Evolutionary conservation across 1,140 invertebrate genomes (phyloP).

Genomic region (Periplaneta americana): DNA sequence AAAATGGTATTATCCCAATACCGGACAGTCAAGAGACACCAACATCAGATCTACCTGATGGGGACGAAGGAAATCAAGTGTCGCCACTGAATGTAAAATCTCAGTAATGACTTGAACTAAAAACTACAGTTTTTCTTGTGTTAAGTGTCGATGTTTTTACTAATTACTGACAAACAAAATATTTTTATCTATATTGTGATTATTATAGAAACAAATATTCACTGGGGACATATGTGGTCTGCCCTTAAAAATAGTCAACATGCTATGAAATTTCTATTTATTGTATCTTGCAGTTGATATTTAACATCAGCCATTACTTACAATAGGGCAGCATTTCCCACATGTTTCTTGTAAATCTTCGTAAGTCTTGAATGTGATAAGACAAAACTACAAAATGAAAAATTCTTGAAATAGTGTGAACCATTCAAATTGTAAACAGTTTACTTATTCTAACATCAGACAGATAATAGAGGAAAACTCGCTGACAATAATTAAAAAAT

Average conservation of each 20-base stretch:
- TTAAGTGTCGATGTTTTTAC: neutral
- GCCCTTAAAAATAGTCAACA: neutral
- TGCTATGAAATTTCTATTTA: neutral
- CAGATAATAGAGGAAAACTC: too few relatives aligned
- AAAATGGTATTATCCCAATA: slow-evolving; percentile 19
- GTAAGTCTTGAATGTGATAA: too few relatives aligned
- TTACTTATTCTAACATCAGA: too few relatives aligned
- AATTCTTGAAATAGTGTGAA: neutral
- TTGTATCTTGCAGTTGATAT: too few relatives aligned
- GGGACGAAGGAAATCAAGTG: neutral
- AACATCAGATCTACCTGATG: neutral
- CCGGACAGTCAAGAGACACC: neutral
- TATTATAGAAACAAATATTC: neutral
- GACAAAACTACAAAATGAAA: too few relatives aligned
- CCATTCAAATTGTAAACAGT: too few relatives aligned
- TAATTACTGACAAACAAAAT: neutral
- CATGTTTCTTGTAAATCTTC: too few relatives aligned
- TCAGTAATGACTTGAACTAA: neutral
- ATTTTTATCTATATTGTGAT: neutral
- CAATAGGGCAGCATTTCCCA: too few relatives aligned
- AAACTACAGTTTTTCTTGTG: neutral
- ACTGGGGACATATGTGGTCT: neutral
- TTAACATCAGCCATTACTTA: too few relatives aligned
- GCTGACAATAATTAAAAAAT: too few relatives aligned
- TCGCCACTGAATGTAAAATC: neutral